Conservation (phyloP, 2,113 vertebrate species). For the Sakesphorus luctuosus region DNA sequence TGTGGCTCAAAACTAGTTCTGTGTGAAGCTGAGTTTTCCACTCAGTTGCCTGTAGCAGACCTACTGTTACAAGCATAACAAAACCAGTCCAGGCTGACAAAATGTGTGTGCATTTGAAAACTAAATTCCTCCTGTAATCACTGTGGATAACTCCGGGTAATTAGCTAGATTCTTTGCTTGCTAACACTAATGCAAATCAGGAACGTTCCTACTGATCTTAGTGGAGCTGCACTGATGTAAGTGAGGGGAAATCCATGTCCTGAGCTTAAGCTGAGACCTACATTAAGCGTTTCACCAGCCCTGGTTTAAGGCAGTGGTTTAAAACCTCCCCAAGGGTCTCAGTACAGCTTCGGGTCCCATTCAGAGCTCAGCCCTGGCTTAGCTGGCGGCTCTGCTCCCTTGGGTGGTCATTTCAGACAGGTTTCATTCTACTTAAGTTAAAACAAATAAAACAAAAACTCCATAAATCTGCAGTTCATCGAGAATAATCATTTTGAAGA, state of each 20-base stretch:
- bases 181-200: neutral
- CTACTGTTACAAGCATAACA: neutral
- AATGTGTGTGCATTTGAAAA: neutral
- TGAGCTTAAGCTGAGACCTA: neutral
- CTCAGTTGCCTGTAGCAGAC: neutral
- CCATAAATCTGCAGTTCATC: conserved; percentile 25
- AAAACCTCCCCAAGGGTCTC: neutral
- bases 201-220: neutral
- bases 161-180: conserved; percentile 27
- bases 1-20: neutral
- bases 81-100: neutral
- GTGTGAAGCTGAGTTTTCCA: neutral
- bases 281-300: neutral
- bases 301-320: neutral
- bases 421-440: conserved; percentile 34
- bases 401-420: conserved; percentile 64
- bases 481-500: conserved; percentile 10
- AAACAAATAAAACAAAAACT: conserved; percentile 47
- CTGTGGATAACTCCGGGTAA: conserved; percentile 1
- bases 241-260: neutral
- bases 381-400: neutral
- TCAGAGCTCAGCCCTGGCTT: neutral
- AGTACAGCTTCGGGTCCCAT: neutral
- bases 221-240: neutral
- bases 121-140: neutral